These are phyloP conservation scores for Aphelinus certus DNA, from an alignment of 1,140 invertebrate species.

Conservation along the genomic window DNA sequence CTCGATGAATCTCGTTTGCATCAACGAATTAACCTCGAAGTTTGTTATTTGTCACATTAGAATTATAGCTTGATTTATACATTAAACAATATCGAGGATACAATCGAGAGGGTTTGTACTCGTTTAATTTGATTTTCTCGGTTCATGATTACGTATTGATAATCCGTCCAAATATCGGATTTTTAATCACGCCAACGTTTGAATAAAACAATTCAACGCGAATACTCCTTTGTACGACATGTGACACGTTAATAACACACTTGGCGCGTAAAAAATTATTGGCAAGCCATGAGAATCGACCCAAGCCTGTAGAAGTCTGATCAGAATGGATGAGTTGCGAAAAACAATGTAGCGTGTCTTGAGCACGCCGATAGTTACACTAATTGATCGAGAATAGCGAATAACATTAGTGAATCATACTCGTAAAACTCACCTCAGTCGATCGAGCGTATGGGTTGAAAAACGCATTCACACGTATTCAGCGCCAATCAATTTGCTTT, in stretches of 20 bases:
- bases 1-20: not conserved
- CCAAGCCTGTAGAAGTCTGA: not conserved
- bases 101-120: too few relatives aligned
- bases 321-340: slow-evolving; percentile 19
- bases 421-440: too few relatives aligned
- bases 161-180: too few relatives aligned
- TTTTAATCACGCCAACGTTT: too few relatives aligned
- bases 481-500: slow-evolving; percentile 23
- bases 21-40: not conserved
- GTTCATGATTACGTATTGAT: too few relatives aligned
- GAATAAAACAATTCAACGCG: too few relatives aligned
- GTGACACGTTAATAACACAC: not conserved
- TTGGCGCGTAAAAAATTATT: too few relatives aligned
- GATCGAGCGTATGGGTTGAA: not conserved
- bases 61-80: too few relatives aligned
- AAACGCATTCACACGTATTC: not conserved
- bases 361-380: not conserved
- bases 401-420: too few relatives aligned
- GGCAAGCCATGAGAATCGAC: not conserved
- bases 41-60: not conserved
- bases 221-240: too few relatives aligned
- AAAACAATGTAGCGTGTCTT: not conserved
- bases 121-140: too few relatives aligned
- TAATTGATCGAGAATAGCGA: not conserved
- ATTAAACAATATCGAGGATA: too few relatives aligned